A percentile compares a stretch with the other conserved stretches of the same genome.
These are phyloP conservation scores for Heliconius sara DNA, from an alignment of 2,888 invertebrate genomes.

Conservation along the genomic window DNA sequence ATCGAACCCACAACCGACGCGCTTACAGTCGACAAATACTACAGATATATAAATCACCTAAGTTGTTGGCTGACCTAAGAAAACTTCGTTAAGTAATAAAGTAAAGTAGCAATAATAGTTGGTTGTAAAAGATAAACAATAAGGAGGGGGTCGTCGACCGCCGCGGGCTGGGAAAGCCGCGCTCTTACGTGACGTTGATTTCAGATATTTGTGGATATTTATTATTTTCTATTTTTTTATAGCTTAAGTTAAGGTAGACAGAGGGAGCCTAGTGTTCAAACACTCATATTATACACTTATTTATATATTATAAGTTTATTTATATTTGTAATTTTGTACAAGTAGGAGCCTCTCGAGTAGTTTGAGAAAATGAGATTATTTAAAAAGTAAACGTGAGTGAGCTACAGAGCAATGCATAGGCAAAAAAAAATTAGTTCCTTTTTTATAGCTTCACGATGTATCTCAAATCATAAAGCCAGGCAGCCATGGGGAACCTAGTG, in stretches of 20 bases:
- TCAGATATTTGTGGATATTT: not conserved
- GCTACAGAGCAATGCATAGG: not conserved
- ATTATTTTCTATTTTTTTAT: not conserved
- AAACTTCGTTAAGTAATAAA: conserved; percentile 15
- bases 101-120: not conserved
- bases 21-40: no score
- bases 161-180: conserved; percentile 41
- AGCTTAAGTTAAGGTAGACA: no score
- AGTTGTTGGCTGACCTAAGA: not conserved
- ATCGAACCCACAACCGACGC: no score
- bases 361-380: not conserved
- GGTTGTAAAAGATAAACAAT: conserved; percentile 40
- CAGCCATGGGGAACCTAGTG: not conserved
- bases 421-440: not conserved
- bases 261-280: no score
- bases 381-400: not conserved
- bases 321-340: not conserved
- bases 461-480: no score
- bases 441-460: not conserved
- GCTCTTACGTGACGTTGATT: conserved; percentile 26
- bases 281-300: no score
- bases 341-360: not conserved
- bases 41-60: not conserved
- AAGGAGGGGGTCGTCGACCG: conserved; percentile 40
- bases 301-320: no score